Evolutionary conservation across 2,113 vertebrate species (phyloP), one percentile per base, ranked within the genome.

Genomic region (Hystrix brachyura): DNA sequence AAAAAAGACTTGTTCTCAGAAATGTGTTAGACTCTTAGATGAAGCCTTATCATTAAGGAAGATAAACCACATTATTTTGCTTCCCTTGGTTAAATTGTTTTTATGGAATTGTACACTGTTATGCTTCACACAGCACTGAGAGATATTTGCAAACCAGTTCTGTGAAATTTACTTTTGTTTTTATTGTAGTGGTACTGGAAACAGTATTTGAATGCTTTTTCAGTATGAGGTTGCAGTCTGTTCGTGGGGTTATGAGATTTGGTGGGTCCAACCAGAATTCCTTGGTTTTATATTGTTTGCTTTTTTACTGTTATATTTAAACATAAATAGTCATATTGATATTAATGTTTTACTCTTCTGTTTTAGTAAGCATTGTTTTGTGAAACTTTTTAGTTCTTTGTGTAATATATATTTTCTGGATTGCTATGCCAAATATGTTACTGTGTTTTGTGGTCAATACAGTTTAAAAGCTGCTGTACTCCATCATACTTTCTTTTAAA

Each of bases 261-360:
- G n/a, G 13, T 87, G 43, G 25, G 79, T 72, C 59, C 12, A 79
- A 18, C 78, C 43, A 88, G 5, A 65, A 88, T 78, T 96, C 93
- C 21, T 89, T 82, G 46, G 13, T 80, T 96, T 96, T 88, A 12
- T 87, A 79, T 87, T 94, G 21, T 71, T 90, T 92, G 38, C 32
- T 79, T 71, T 78, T 78, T 81, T 43, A 60, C 32, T 84, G 29
- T 67, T 65, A 48, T 29, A 65, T 86, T 59, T 94, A 94, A 95
- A 85, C 87, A 84, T 72, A 91, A 72, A 59, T 87, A 29, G 72
- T 91, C 34, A 72, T 11, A 18, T 48, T 91, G 21, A 60, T 94
- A 83, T 94, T 87, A 87, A 65, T 92, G 29, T 72, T 94, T 19
- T 15, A 2, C 17, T 72, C 74, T 94, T 96, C 2, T 34, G 89